phyloP scores from a whole-genome alignment of 2,113 vertebrate genomes.

The Lontra canadensis region DNA sequence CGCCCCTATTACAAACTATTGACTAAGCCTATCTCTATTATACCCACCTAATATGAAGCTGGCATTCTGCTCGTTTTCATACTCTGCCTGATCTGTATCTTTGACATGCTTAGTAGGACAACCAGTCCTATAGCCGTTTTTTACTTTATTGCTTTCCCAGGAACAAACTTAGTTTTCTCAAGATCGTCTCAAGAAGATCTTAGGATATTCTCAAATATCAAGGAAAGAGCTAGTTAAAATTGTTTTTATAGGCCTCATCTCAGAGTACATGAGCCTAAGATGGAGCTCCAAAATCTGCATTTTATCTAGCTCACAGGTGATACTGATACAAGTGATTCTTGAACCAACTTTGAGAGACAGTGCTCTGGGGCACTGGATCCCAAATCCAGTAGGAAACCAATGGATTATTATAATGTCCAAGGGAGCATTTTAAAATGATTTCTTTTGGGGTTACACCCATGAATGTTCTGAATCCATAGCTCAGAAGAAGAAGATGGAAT shows the following conservation, averaged over 20 bases:
- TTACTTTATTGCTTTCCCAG: neutral
- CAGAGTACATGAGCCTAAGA: neutral
- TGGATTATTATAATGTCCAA: neutral
- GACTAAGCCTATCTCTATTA: neutral
- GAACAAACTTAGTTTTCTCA: neutral
- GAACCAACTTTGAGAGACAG: neutral
- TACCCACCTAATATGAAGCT: neutral
- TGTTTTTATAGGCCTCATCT: neutral
- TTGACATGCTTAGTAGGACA: neutral
- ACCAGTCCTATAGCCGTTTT: neutral
- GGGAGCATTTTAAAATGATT: neutral
- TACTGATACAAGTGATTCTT: neutral
- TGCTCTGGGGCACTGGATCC: neutral
- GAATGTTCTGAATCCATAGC: neutral
- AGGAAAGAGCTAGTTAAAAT: neutral
- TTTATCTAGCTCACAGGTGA: neutral
- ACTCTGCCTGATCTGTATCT: neutral
- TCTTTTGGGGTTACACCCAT: neutral
- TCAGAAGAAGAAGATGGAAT: neutral
- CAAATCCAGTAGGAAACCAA: neutral
- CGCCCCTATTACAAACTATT: neutral
- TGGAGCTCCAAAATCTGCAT: neutral
- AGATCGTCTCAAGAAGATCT: too few relatives aligned
- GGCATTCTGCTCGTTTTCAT: neutral
- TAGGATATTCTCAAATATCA: neutral